Evolutionary conservation across 2,888 invertebrate species (phyloP).

Genomic region (Papilio gigon): DNA sequence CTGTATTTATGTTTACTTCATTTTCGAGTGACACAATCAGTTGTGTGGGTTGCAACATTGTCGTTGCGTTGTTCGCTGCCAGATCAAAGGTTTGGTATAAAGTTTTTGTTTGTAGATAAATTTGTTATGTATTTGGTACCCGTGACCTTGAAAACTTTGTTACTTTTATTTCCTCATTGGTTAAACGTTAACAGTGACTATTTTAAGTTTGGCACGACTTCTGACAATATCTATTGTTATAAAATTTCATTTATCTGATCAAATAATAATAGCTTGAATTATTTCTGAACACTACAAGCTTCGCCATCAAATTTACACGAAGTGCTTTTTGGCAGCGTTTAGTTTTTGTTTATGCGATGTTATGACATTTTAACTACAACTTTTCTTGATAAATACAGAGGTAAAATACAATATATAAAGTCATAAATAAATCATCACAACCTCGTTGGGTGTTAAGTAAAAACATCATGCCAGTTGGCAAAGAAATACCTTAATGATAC

Average conservation of each 20-base stretch:
- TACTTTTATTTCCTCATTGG: slow-evolving; percentile 75
- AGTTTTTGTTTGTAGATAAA: slow-evolving; percentile 51
- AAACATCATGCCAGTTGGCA: background rate
- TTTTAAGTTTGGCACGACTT: slow-evolving; percentile 6
- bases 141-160: slow-evolving; percentile 61
- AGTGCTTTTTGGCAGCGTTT: too few relatives aligned
- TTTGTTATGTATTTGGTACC: slow-evolving; percentile 51
- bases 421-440: too few relatives aligned
- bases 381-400: too few relatives aligned
- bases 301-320: too few relatives aligned
- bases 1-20: slow-evolving; percentile 55
- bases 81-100: slow-evolving; percentile 46
- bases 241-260: slow-evolving; percentile 6
- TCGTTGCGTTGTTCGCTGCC: slow-evolving; percentile 49
- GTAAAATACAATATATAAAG: too few relatives aligned
- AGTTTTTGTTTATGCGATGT: too few relatives aligned
- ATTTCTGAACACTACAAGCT: background rate
- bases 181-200: slow-evolving; percentile 52
- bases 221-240: slow-evolving; percentile 15
- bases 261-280: background rate
- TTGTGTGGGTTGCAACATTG: slow-evolving; percentile 49
- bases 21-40: slow-evolving; percentile 58
- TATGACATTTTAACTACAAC: too few relatives aligned
- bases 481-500: slow-evolving; percentile 25
- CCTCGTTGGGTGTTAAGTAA: background rate